These are phyloP conservation scores for Acrossocheilus fasciatus DNA, from an alignment of 2,797 vertebrate species.

Conservation along the genomic window DNA sequence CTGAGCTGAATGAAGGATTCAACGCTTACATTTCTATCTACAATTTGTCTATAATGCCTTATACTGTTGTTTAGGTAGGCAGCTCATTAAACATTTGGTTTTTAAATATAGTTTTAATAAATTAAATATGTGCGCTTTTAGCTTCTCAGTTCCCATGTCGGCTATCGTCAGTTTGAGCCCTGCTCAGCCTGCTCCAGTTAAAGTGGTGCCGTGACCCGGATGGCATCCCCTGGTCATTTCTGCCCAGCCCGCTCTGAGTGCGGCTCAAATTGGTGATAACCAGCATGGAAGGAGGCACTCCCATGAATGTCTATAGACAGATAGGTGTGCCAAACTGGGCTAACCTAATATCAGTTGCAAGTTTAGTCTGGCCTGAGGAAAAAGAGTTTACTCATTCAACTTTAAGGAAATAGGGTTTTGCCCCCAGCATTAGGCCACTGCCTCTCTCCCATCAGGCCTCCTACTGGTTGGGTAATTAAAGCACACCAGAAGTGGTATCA, in stretches of 20 bases:
- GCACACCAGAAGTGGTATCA: constrained; percentile 73
- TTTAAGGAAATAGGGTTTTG: constrained; percentile 68
- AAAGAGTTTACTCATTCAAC: constrained; percentile 71
- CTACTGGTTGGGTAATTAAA: constrained; percentile 85
- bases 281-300: background rate
- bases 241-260: background rate
- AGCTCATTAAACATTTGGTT: background rate
- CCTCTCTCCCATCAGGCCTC: constrained; percentile 73
- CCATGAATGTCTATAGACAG: background rate
- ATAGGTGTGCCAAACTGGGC: background rate
- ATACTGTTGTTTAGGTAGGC: background rate
- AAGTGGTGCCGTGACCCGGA: constrained; percentile 15
- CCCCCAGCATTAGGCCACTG: constrained; percentile 40
- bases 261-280: background rate
- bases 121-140: background rate
- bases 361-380: constrained; percentile 65
- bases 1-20: background rate
- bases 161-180: background rate
- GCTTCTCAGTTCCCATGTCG: background rate
- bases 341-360: constrained; percentile 8
- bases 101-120: background rate
- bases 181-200: no score
- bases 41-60: background rate
- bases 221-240: background rate
- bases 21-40: background rate